phyloP scores from a whole-genome alignment of 2,888 invertebrate genomes.

The Phrixothrix hirtus region DNA sequence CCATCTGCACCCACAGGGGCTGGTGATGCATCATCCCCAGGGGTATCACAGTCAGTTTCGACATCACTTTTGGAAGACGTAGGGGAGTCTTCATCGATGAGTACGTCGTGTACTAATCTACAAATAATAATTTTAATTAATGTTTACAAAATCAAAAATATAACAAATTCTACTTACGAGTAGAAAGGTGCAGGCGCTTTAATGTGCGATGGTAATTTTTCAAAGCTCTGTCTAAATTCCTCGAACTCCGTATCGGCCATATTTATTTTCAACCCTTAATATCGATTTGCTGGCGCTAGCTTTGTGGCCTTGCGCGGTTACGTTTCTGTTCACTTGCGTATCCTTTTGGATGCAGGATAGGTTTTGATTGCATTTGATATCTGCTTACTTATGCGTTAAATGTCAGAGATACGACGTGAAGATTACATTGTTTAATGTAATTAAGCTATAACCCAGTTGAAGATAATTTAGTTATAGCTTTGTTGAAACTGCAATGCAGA shows the following conservation, averaged over 20 bases:
- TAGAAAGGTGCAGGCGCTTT: slow-evolving; percentile 83
- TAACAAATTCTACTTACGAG: slow-evolving; percentile 73
- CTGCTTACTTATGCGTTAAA: slow-evolving; percentile 49
- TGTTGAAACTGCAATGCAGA: background rate
- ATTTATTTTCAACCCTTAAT: slow-evolving; percentile 55
- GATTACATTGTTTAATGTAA: slow-evolving; percentile 34
- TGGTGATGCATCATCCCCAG: slow-evolving; percentile 35
- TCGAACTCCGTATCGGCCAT: slow-evolving; percentile 95
- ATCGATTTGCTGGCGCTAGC: slow-evolving; percentile 21
- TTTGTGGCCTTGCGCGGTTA: slow-evolving; percentile 16
- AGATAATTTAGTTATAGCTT: slow-evolving; percentile 28
- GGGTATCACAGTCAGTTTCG: slow-evolving; percentile 58
- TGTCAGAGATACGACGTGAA: slow-evolving; percentile 23
- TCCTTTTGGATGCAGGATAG: slow-evolving; percentile 24
- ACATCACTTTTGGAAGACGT: slow-evolving; percentile 77
- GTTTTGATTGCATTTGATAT: slow-evolving; percentile 37
- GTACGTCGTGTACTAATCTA: slow-evolving; percentile 83
- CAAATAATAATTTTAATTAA: background rate
- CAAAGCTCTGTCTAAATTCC: slow-evolving; percentile 87
- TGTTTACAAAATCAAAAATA: slow-evolving; percentile 8
- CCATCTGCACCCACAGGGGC: slow-evolving; percentile 27
- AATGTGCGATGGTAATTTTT: slow-evolving; percentile 76
- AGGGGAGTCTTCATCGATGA: slow-evolving; percentile 79
- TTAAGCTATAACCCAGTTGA: slow-evolving; percentile 27
- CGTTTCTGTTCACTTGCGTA: slow-evolving; percentile 27